Percentiles rank a stretch among this genome's conserved stretches.
These are phyloP conservation scores for Andrena cerasifolii DNA, from an alignment of 1,140 invertebrate genomes.

Conservation along the genomic window DNA sequence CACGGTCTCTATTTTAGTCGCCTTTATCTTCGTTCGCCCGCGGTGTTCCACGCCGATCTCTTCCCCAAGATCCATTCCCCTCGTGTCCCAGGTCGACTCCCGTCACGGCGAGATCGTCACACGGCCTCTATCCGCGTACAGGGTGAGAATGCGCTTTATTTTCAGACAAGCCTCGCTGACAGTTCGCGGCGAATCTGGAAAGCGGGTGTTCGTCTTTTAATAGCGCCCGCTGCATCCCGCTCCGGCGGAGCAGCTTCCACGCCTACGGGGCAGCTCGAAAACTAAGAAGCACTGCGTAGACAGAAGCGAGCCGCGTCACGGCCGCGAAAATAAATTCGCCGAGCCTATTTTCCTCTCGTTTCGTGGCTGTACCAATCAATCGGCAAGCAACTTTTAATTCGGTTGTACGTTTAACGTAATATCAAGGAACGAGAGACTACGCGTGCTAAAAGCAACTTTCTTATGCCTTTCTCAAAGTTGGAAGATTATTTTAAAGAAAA, in stretches of 20 bases:
- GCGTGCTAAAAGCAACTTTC: no score
- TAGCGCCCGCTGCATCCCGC: conserved; percentile 70
- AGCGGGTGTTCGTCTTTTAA: conserved; percentile 74
- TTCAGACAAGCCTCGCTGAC: conserved; percentile 70
- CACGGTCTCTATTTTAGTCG: background rate
- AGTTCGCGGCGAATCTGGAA: conserved; percentile 71
- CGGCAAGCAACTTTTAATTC: no score
- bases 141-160: conserved; percentile 71
- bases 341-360: no score
- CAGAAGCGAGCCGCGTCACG: background rate
- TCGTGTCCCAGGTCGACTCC: background rate
- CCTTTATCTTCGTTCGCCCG: background rate
- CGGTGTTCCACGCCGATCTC: background rate
- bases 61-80: conserved; percentile 3
- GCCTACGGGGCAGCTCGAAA: conserved; percentile 49
- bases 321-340: background rate
- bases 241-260: conserved; percentile 55
- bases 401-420: no score
- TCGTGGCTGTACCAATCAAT: no score
- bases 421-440: no score
- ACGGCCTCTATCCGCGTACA: conserved; percentile 5
- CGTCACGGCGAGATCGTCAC: conserved; percentile 13
- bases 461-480: no score
- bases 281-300: background rate
- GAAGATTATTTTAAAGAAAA: no score